phyloP scores from a whole-genome alignment of 2,113 vertebrate species.

The Circaetus gallicus region DNA sequence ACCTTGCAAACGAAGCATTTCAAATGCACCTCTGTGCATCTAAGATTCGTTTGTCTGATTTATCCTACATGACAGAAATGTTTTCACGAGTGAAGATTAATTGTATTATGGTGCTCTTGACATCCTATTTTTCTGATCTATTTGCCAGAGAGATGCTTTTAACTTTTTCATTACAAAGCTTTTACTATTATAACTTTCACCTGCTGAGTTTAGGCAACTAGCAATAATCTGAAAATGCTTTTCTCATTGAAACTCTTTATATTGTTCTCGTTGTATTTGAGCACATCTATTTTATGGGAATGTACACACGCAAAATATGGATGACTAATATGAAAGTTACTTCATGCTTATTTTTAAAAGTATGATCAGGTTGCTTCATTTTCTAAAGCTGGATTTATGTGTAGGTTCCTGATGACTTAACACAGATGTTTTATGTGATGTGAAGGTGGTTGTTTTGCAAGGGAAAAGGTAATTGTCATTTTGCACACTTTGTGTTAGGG shows the following conservation, averaged over 20 bases:
- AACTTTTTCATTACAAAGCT: slow-evolving; percentile 69
- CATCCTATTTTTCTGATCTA: slow-evolving; percentile 69
- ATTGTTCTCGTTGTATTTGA: slow-evolving; percentile 11
- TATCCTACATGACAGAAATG: slow-evolving; percentile 57
- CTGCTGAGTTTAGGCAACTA: slow-evolving; percentile 69
- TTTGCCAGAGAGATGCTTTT: slow-evolving; percentile 69
- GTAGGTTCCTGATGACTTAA: slow-evolving; percentile 19
- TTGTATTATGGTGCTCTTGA: slow-evolving; percentile 59
- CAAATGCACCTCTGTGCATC: slow-evolving; percentile 44
- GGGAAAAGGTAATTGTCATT: slow-evolving; percentile 25
- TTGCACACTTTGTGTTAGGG: background rate
- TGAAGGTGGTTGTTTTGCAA: slow-evolving; percentile 23
- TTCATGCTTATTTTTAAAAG: slow-evolving; percentile 21
- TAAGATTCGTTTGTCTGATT: slow-evolving; percentile 61
- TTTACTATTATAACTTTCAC: slow-evolving; percentile 68
- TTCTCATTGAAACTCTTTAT: background rate
- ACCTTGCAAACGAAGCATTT: slow-evolving; percentile 16
- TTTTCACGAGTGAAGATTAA: slow-evolving; percentile 66
- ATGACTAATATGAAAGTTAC: slow-evolving; percentile 40
- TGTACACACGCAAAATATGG: background rate
- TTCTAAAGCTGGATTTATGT: slow-evolving; percentile 41
- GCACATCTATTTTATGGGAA: slow-evolving; percentile 33
- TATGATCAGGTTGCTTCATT: slow-evolving; percentile 11
- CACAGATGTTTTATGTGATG: slow-evolving; percentile 43
- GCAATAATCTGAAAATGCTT: slow-evolving; percentile 60